These are phyloP conservation scores for Clitarchus hookeri DNA, from an alignment of 2,888 invertebrate genomes.

Conservation along the genomic window DNA sequence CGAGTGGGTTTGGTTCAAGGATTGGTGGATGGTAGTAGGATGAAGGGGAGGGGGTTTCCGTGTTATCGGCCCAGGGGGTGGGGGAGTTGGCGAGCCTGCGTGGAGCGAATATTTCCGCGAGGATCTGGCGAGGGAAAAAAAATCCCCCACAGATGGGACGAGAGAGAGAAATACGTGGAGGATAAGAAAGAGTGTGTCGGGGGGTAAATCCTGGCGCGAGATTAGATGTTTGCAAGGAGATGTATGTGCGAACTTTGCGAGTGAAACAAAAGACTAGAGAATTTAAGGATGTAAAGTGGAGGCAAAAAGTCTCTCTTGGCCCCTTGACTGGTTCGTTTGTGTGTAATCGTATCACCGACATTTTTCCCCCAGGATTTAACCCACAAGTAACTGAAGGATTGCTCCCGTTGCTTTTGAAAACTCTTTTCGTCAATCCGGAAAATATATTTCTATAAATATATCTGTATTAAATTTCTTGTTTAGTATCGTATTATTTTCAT, in stretches of 20 bases:
- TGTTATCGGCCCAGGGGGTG: neutral
- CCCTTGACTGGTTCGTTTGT: neutral
- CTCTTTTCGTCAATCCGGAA: too few species aligned
- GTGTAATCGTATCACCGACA: neutral
- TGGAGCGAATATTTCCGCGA: neutral
- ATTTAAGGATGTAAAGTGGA: neutral
- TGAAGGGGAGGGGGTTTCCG: neutral
- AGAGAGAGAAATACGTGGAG: neutral
- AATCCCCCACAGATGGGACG: neutral
- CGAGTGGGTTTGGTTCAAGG: slow-evolving; percentile 1
- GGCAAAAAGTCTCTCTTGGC: neutral
- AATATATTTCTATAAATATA: too few species aligned
- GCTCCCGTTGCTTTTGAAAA: neutral
- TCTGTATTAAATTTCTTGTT: too few species aligned
- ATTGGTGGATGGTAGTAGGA: neutral
- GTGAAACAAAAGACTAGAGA: neutral
- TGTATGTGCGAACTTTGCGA: neutral
- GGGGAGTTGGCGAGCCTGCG: slow-evolving; percentile 5
- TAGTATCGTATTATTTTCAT: too few species aligned
- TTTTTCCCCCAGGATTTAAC: neutral
- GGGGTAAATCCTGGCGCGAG: neutral
- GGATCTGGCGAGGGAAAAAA: neutral
- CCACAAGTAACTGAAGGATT: neutral
- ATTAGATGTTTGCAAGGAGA: neutral
- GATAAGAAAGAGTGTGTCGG: neutral